Base-by-base conservation (phyloP, 2,888 invertebrate genomes). In the Hemithea aestivaria region DNA sequence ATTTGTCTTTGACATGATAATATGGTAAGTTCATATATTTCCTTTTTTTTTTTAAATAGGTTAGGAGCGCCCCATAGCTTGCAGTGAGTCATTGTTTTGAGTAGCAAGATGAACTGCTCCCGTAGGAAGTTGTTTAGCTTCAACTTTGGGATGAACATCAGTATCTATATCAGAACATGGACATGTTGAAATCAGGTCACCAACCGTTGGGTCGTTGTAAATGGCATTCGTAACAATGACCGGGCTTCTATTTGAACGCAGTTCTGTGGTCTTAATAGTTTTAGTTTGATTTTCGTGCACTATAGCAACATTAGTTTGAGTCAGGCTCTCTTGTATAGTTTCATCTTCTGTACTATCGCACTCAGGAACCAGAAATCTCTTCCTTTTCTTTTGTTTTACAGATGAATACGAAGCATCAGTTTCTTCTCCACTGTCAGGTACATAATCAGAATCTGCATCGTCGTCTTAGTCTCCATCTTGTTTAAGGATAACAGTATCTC, bases 361-460 rank as follows among this genome's bases (percentile, higher is more conserved):
- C 28, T 30, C 31, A 21, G 38, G 30, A 34, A 43, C 23, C 25
- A 24, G 7, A 28, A 40, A 27, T 8, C 16, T 28, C 12, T 32
- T 40, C 27, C 35, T 12, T 31, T 10, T 35, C 7, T 31, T 40
- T 40, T 35, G 27, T 21, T 32, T 27, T 35, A 40, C 28, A 22
- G 21, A 40, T 40, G 32, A 38, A 43, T 6, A 6, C 31, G 31
- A 43, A 35, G 6, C n/a, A 43, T 38, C 38, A 28, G 31, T 38
- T 35, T 43, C 42, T 34, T 34, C 37, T 30, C 35, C 38, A 43
- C 37, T 43, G 27, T 43, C 38, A 31, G 42, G 42, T 35, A 43
- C 35, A 31, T 38, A 43, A 38, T 42, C 42, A 38, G 37, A 38
- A 9, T 42, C 34, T 38, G 37, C 38, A 35, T 43, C 38, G 20